Evolutionary conservation across 1,140 invertebrate genomes (phyloP).

Genomic region (Drosophila arawakana): DNA sequence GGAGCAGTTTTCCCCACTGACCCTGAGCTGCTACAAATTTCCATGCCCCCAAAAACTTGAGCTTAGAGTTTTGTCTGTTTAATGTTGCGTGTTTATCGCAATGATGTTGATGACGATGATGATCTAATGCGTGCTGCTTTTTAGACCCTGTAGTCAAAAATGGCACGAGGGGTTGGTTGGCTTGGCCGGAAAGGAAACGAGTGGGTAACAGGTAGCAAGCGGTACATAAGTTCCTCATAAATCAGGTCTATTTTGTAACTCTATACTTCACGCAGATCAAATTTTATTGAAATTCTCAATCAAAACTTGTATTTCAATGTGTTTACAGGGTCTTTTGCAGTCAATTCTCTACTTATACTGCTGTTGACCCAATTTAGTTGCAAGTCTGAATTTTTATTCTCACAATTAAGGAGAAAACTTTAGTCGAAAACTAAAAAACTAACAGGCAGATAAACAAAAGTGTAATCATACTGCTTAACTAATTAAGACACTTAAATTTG

Average conservation of each 20-base stretch:
- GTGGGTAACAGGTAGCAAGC: no score
- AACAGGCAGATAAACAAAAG: background rate
- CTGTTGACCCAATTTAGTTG: conserved; percentile 41
- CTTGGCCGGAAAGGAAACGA: no score
- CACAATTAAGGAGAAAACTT: conserved; percentile 16
- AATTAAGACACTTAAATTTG: conserved; percentile 8
- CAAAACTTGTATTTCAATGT: no score
- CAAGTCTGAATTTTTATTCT: conserved; percentile 19
- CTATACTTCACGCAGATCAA: no score
- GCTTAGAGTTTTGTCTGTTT: conserved; percentile 27
- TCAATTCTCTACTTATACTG: conserved; percentile 23
- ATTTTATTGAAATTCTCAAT: no score
- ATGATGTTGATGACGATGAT: conserved; percentile 47
- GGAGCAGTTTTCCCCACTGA: conserved; percentile 53
- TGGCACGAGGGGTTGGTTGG: no score
- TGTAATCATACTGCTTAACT: conserved; percentile 27
- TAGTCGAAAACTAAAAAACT: conserved; percentile 27
- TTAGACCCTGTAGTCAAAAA: no score
- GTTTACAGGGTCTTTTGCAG: no score
- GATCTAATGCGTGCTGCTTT: conserved; percentile 67
- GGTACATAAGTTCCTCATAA: no score
- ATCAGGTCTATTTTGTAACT: no score
- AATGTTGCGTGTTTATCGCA: conserved; percentile 42
- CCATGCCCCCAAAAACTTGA: conserved; percentile 33
- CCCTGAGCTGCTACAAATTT: conserved; percentile 58